Conservation (phyloP, 2,797 vertebrate species). For the Somateria mollissima region DNA sequence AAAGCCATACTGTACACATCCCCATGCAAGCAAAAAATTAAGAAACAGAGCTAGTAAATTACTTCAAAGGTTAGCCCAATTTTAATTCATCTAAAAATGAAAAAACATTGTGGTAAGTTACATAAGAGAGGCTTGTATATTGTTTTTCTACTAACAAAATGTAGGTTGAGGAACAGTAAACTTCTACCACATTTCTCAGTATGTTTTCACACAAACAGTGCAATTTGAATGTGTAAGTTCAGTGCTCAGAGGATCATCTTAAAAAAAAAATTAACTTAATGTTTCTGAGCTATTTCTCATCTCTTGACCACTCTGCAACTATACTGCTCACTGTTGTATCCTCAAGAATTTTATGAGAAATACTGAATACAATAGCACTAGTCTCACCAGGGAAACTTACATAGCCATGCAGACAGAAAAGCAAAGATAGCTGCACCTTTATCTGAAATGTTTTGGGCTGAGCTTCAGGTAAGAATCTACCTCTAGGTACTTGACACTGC, state of each 20-base stretch:
- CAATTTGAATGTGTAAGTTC: neutral
- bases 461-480: neutral
- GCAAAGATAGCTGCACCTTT: neutral
- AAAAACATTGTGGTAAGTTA: neutral
- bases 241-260: neutral
- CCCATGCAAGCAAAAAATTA: neutral
- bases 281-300: neutral
- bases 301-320: neutral
- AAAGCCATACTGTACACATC: neutral
- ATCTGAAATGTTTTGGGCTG: neutral
- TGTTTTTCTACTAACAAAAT: neutral
- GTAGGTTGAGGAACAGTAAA: neutral
- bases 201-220: neutral
- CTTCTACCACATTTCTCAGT: neutral
- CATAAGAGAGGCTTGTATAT: neutral
- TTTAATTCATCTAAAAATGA: neutral
- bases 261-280: neutral
- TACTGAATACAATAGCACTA: neutral
- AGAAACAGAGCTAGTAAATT: neutral
- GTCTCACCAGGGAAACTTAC: neutral
- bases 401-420: neutral
- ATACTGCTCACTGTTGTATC: neutral
- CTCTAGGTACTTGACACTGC: neutral
- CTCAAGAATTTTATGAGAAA: neutral
- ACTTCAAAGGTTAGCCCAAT: neutral